Percentiles rank a stretch among this genome's conserved stretches.
Evolutionary conservation across 2,888 invertebrate species (phyloP).

Genomic region (Stenodera caucasica): DNA sequence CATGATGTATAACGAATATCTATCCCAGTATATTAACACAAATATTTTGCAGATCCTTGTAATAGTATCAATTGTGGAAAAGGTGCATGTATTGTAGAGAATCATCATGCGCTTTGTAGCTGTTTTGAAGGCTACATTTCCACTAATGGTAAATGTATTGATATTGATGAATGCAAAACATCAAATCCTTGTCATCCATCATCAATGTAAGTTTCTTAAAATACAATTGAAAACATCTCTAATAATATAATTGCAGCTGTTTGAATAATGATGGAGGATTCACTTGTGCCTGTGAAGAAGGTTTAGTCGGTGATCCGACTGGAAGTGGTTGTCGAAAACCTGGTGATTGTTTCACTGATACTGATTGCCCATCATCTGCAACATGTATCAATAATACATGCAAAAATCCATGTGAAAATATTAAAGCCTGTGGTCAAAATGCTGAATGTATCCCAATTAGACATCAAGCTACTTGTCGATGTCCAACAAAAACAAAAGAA

Average conservation of each 20-base stretch:
- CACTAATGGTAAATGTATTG: constrained; percentile 69
- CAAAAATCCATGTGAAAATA: constrained; percentile 72
- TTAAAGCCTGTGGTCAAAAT: constrained; percentile 70
- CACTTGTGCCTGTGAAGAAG: constrained; percentile 75
- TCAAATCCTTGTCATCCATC: constrained; percentile 77
- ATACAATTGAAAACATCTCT: not conserved
- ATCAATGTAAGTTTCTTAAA: constrained; percentile 60
- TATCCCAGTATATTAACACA: no score
- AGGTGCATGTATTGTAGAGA: constrained; percentile 73
- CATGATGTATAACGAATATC: no score
- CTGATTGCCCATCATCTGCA: constrained; percentile 77
- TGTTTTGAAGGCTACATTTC: constrained; percentile 77
- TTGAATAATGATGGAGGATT: constrained; percentile 78
- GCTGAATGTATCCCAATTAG: constrained; percentile 72
- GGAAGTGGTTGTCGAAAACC: constrained; percentile 77
- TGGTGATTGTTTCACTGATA: constrained; percentile 78
- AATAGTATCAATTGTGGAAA: constrained; percentile 77
- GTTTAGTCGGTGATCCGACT: constrained; percentile 76
- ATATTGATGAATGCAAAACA: constrained; percentile 75
- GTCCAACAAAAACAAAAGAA: constrained; percentile 73
- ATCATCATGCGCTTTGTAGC: constrained; percentile 72
- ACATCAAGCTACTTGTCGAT: constrained; percentile 74
- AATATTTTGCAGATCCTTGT: constrained; percentile 70
- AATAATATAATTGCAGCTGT: constrained; percentile 59
- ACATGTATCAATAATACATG: constrained; percentile 76